Percentiles rank a stretch among this genome's conserved stretches.
These are phyloP conservation scores for Caenorhabditis auriculariae DNA, from an alignment of 2,888 invertebrate species.

Conservation along the genomic window DNA sequence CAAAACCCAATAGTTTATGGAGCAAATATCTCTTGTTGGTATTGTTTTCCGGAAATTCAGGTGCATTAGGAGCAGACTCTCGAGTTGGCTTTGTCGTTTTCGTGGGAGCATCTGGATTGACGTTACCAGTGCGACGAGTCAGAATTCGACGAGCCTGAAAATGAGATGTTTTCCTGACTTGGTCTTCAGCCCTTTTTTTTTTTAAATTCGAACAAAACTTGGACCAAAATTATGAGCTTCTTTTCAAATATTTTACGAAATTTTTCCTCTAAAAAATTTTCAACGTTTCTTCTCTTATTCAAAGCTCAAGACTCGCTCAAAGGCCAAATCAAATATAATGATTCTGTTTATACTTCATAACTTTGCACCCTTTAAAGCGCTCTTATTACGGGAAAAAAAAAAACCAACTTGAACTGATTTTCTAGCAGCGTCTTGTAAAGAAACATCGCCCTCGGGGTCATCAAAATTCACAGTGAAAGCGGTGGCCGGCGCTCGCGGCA, in stretches of 20 bases:
- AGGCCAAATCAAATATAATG: too few relatives aligned
- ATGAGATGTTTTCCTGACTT: too few relatives aligned
- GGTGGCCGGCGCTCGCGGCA: conserved; percentile 24
- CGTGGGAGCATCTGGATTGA: too few relatives aligned
- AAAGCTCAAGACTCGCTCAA: too few relatives aligned
- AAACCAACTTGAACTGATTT: conserved; percentile 27
- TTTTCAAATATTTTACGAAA: conserved; percentile 15
- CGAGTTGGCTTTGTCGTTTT: background rate
- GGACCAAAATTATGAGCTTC: conserved; percentile 14
- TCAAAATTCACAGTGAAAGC: conserved; percentile 42
- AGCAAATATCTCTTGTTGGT: conserved; percentile 38
- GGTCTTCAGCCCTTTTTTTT: too few relatives aligned
- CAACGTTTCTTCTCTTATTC: too few relatives aligned
- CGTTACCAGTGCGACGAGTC: conserved; percentile 6
- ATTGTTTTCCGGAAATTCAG: conserved; percentile 7
- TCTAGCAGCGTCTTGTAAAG: conserved; percentile 41
- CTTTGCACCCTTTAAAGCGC: too few relatives aligned
- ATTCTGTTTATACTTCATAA: too few relatives aligned
- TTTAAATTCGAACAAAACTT: conserved; percentile 1
- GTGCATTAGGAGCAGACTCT: background rate
- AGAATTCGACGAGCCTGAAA: conserved; percentile 11
- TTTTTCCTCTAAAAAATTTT: too few relatives aligned
- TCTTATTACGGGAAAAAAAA: too few relatives aligned
- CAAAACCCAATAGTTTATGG: conserved; percentile 19
- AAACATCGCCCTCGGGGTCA: conserved; percentile 20